Base-by-base conservation (phyloP, 2,888 invertebrate genomes). In the Chironomus riparius region DNA sequence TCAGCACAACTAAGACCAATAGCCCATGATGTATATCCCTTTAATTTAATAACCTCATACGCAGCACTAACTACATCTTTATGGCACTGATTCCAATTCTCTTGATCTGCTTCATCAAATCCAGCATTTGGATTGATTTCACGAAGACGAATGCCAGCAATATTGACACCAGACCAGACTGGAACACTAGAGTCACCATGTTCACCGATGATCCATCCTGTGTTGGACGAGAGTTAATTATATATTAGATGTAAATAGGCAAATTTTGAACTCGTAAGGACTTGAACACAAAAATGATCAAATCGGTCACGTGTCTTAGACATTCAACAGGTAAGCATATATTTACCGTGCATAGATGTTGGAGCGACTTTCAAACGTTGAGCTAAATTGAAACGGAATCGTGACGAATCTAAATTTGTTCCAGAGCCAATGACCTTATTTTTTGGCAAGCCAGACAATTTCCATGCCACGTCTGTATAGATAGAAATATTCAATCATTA, bases 81-180 rank as follows among this genome's bases (percentile, higher is more conserved):
- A 84, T 97, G 96, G 10, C 94, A 83, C 61, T 91, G 88, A 77
- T 87, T 85, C 92, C 93, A 95, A 78, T 91, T 87, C 82, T 95
- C 95, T 0, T 88, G 85, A 83, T 96, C 95, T 38, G 38, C 38
- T 0, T 87, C 84, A 0, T 87, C 86, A 0, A 89, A 87, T 56
- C 95, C 95, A 76, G 94, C 86, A 65, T 86, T 85, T 21, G 92
- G 90, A 82, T 93, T 91, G 47, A 96, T 81, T 79, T 94, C 94
- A 78, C 89, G 87, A 76, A 96, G 86, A 3, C 92, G 88, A 0
- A 95, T 94, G 6, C 96, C 97, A 6, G 94, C 95, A 68, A 97
- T 89, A 83, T 95, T 96, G 22, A 95, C 95, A 12, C 94, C 94
- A 1, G 95, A 95, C 96, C 96, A 97, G 0, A 97, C 93, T 7